A percentile compares a stretch with the other conserved stretches of the same genome.
Evolutionary conservation across 1,140 invertebrate genomes (phyloP).

Genomic region (Ditylenchus dipsaci): DNA sequence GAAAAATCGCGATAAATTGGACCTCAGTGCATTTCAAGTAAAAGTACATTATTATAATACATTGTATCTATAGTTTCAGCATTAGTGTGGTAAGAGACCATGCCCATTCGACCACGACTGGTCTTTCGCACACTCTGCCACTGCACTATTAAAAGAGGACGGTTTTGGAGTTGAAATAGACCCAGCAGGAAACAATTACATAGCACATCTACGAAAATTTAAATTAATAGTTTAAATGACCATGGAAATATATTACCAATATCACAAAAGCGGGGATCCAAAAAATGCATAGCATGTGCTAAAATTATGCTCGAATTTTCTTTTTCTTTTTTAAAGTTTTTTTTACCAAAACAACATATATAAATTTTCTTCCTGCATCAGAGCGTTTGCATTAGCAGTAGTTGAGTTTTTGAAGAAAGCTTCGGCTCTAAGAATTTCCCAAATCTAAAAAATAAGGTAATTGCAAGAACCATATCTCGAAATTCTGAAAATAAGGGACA

Average conservation of each 20-base stretch:
- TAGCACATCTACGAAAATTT: slow-evolving; percentile 46
- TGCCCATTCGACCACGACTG: slow-evolving; percentile 1
- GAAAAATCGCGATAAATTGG: no score
- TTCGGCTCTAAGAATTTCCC: slow-evolving; percentile 49
- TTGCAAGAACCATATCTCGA: slow-evolving; percentile 11
- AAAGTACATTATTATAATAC: no score
- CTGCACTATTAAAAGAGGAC: slow-evolving; percentile 22
- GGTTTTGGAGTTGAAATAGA: slow-evolving; percentile 53
- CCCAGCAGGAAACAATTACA: slow-evolving; percentile 53
- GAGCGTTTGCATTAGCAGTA: not conserved
- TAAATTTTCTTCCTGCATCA: slow-evolving; percentile 10
- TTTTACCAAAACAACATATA: not conserved
- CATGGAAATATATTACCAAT: slow-evolving; percentile 29
- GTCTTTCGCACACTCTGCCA: slow-evolving; percentile 15
- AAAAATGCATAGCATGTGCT: slow-evolving; percentile 52
- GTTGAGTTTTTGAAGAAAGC: slow-evolving; percentile 29
- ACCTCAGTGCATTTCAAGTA: not conserved
- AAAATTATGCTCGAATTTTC: slow-evolving; percentile 21
- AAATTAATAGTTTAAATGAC: not conserved
- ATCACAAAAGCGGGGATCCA: slow-evolving; percentile 51
- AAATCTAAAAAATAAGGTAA: slow-evolving; percentile 52
- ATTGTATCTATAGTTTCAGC: slow-evolving; percentile 45
- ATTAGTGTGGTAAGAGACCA: slow-evolving; percentile 44
- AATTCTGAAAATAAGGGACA: slow-evolving; percentile 2
- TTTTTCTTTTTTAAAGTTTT: no score